Evolutionary conservation across 2,113 vertebrate species (phyloP).

Genomic region (Mustelus asterias): DNA sequence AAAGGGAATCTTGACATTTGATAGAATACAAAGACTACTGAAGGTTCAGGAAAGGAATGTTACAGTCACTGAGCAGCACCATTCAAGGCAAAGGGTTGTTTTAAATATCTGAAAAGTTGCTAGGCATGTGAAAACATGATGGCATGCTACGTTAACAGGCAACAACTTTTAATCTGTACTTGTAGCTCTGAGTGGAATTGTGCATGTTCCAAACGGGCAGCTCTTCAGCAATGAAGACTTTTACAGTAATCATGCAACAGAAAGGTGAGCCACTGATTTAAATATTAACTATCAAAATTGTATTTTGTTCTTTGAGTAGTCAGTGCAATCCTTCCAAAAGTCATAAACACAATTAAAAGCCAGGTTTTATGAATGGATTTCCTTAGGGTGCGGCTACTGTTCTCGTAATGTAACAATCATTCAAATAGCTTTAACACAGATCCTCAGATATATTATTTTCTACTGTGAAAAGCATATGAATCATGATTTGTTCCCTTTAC

Average conservation of each 20-base stretch:
- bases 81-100: background rate
- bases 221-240: background rate
- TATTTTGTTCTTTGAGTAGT: background rate
- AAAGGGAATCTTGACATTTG: background rate
- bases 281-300: background rate
- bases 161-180: background rate
- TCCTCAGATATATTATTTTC: background rate
- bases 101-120: background rate
- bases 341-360: background rate
- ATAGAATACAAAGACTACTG: background rate
- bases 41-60: conserved; percentile 20
- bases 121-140: conserved; percentile 4
- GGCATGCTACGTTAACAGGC: background rate
- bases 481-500: background rate
- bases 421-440: background rate
- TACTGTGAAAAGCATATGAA: background rate
- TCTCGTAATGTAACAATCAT: background rate
- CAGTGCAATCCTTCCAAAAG: background rate
- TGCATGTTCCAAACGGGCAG: background rate
- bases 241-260: background rate
- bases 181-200: background rate
- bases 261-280: background rate
- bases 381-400: background rate
- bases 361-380: background rate
- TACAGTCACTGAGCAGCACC: conserved; percentile 6